Conservation (phyloP, 2,113 vertebrate species). For the Aythya baeri region DNA sequence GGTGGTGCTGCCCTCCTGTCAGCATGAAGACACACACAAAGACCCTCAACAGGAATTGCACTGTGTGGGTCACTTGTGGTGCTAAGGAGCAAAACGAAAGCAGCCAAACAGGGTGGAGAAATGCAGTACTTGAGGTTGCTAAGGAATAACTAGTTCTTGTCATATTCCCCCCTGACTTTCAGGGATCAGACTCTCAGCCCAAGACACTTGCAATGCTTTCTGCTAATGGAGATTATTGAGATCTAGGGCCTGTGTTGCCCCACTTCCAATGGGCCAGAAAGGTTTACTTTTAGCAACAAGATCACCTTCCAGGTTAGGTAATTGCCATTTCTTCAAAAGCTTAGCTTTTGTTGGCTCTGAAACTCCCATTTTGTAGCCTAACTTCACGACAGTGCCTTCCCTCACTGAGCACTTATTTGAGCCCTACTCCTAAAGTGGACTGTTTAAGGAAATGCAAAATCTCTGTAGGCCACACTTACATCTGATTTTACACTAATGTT, state of each 20-base stretch:
- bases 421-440: neutral
- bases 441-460: neutral
- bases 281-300: neutral
- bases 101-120: neutral
- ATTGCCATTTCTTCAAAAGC: conserved; percentile 15
- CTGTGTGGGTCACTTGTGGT: neutral
- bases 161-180: neutral
- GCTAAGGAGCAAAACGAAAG: neutral
- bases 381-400: neutral
- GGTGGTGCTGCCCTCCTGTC: neutral
- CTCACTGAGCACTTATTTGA: neutral
- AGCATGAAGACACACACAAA: neutral
- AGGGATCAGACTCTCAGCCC: neutral
- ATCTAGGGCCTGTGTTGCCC: neutral
- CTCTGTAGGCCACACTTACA: neutral
- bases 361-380: neutral
- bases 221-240: neutral
- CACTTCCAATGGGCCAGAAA: neutral
- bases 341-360: neutral
- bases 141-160: neutral
- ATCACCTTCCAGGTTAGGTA: neutral
- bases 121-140: neutral
- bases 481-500: conserved; percentile 44
- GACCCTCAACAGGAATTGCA: neutral
- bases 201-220: neutral